These are phyloP conservation scores for Chrysogorgia sp. DNA, from an alignment of 92 coral and sea anemone genomes.

Conservation along the genomic window DNA sequence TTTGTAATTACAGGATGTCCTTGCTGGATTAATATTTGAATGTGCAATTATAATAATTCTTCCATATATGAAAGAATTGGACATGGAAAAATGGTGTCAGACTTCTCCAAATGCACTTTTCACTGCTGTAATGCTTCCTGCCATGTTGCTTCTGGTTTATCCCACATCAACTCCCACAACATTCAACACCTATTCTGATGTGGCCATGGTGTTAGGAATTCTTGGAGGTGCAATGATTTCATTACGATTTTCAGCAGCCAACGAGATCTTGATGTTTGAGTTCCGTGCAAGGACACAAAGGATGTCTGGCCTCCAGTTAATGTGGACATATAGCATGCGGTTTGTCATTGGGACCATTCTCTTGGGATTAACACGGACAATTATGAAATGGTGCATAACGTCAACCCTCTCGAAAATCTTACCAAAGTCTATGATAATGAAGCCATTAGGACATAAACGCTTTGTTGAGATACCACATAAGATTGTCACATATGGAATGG, in stretches of 20 bases:
- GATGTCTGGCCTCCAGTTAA: conserved; percentile 46
- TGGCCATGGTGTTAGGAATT: conserved; percentile 78
- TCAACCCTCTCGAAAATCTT: conserved; percentile 73
- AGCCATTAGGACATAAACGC: conserved; percentile 68
- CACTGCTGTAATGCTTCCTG: conserved; percentile 69
- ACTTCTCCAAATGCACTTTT: conserved; percentile 85
- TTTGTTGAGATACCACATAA: conserved; percentile 83
- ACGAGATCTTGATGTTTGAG: conserved; percentile 69
- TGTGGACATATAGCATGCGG: conserved; percentile 44
- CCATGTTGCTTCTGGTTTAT: conserved; percentile 74
- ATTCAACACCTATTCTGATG: conserved; percentile 82
- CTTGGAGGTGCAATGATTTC: conserved; percentile 79
- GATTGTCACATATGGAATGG: conserved; percentile 75
- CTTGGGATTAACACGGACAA: conserved; percentile 70
- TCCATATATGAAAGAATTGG: conserved; percentile 64
- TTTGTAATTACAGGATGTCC: conserved; percentile 70
- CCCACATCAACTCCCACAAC: conserved; percentile 81
- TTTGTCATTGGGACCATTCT: conserved; percentile 74
- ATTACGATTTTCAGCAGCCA: conserved; percentile 65
- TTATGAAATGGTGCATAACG: conserved; percentile 72
- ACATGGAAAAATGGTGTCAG: conserved; percentile 70
- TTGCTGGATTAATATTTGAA: conserved; percentile 76
- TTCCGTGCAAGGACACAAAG: conserved; percentile 66
- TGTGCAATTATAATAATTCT: conserved; percentile 66
- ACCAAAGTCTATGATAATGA: conserved; percentile 41